Evolutionary conservation across 2,113 vertebrate species (phyloP).

Genomic region (Chrysochloris asiatica): DNA sequence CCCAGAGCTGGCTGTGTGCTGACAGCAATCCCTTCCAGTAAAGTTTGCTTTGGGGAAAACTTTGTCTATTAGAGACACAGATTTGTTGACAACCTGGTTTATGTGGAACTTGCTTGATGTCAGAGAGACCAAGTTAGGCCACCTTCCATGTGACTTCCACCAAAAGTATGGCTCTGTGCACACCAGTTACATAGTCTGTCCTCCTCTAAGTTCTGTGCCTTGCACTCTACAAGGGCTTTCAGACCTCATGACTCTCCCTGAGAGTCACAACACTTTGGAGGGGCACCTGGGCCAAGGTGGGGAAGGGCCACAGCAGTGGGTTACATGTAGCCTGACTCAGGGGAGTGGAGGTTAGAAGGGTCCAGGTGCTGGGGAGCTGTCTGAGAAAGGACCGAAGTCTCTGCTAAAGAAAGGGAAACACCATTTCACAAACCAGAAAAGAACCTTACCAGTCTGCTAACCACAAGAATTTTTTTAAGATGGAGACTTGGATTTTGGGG

Average conservation of each 20-base stretch:
- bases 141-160: no score
- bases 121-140: background rate
- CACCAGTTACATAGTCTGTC: background rate
- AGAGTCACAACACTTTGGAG: background rate
- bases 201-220: background rate
- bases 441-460: constrained; percentile 82
- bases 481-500: constrained; percentile 83
- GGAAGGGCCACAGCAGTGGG: background rate
- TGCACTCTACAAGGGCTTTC: background rate
- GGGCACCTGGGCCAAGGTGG: background rate
- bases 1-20: background rate
- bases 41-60: background rate
- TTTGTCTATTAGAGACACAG: background rate
- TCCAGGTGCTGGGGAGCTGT: background rate
- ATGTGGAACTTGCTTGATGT: background rate
- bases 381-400: background rate
- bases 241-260: background rate
- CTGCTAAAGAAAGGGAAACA: background rate
- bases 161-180: no score
- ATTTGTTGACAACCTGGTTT: background rate
- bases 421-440: background rate
- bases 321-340: background rate
- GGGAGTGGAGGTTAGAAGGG: background rate
- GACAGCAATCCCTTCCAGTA: background rate
- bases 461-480: constrained; percentile 78